These are phyloP conservation scores for Drosophila eugracilis DNA, from an alignment of 1,140 invertebrate genomes.

Conservation along the genomic window DNA sequence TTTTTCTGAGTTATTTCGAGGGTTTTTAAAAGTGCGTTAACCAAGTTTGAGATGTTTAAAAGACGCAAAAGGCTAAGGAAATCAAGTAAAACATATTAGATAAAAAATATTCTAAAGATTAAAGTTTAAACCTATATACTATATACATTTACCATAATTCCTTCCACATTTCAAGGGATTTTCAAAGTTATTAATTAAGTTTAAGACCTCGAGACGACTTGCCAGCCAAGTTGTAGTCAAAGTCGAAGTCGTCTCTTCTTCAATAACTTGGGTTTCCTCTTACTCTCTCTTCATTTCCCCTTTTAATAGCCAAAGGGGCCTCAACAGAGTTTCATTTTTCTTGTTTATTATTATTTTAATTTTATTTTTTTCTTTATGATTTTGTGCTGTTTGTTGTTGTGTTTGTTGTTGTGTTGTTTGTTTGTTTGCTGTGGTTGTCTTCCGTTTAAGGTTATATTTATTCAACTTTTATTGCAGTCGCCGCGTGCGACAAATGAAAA, in stretches of 20 bases:
- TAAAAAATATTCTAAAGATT: too few species aligned
- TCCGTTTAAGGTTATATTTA: constrained; percentile 35
- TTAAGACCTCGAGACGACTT: not conserved
- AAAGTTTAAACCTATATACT: too few species aligned
- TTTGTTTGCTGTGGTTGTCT: constrained; percentile 8
- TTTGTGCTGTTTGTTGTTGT: constrained; percentile 5
- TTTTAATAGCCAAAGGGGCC: constrained; percentile 15
- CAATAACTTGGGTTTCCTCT: not conserved
- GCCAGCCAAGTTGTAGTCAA: not conserved
- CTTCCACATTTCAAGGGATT: constrained; percentile 1
- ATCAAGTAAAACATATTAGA: too few species aligned
- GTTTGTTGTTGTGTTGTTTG: constrained; percentile 1
- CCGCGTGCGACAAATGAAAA: constrained; percentile 29
- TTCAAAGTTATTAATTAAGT: not conserved
- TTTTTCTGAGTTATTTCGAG: too few species aligned
- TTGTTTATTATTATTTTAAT: constrained; percentile 35
- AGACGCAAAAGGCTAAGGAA: too few species aligned
- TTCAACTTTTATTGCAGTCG: constrained; percentile 30
- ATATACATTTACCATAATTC: too few species aligned
- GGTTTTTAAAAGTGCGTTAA: too few species aligned
- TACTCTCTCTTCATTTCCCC: not conserved
- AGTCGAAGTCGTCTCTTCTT: too few species aligned
- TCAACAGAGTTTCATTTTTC: constrained; percentile 13
- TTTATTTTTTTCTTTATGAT: constrained; percentile 15
- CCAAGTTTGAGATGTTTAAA: too few species aligned